phyloP scores from a whole-genome alignment of 2,888 invertebrate species.

The Lepetodrilus schrolli region DNA sequence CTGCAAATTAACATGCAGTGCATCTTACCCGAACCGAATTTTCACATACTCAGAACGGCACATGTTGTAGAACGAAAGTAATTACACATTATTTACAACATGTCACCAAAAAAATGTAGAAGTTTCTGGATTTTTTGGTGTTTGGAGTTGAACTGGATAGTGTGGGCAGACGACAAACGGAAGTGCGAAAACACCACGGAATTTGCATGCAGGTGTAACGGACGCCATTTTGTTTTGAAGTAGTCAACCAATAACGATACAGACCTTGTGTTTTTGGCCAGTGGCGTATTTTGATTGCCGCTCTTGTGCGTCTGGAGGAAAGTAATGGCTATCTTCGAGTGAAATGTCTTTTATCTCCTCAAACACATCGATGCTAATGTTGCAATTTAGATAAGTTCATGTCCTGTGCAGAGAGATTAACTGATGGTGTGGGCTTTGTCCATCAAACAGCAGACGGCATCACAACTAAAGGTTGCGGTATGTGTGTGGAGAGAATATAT shows the following conservation, averaged over 20 bases:
- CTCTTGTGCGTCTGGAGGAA: not conserved
- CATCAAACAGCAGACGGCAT: no score
- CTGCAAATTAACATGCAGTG: not conserved
- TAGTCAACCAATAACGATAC: not conserved
- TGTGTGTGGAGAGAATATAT: no score
- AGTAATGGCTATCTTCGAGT: not conserved
- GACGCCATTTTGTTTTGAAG: not conserved
- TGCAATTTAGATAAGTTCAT: not conserved
- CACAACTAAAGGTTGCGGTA: no score
- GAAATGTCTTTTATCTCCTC: conserved; percentile 2
- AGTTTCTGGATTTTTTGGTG: not conserved
- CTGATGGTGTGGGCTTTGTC: no score
- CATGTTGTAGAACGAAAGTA: not conserved
- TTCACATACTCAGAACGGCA: not conserved
- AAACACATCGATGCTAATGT: not conserved
- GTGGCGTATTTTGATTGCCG: no score
- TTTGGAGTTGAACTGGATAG: not conserved
- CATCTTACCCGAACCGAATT: not conserved
- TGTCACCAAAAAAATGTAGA: not conserved
- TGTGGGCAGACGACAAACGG: not conserved
- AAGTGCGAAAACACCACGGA: not conserved
- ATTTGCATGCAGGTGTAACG: not conserved
- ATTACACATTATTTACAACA: conserved; percentile 6
- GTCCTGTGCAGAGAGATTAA: no score
- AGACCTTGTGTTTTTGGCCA: not conserved